These are phyloP conservation scores for Diprion similis DNA, from an alignment of 1,140 invertebrate genomes.

Conservation along the genomic window DNA sequence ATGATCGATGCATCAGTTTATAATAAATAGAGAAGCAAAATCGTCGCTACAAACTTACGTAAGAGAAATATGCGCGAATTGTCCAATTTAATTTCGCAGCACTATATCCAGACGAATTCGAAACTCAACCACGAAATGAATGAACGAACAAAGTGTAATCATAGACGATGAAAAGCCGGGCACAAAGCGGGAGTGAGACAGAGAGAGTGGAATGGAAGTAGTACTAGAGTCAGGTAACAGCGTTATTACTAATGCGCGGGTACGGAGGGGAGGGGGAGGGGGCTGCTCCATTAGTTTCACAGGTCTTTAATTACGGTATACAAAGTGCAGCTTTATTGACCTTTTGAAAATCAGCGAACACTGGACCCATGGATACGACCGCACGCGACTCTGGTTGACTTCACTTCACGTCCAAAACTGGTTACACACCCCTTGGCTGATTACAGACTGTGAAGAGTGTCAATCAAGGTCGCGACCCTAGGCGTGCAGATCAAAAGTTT, in stretches of 20 bases:
- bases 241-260: constrained; percentile 4
- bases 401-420: constrained; percentile 18
- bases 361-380: background rate
- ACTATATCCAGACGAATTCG: background rate
- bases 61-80: background rate
- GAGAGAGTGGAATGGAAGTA: background rate
- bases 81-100: background rate
- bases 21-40: background rate
- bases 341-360: constrained; percentile 35
- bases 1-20: background rate
- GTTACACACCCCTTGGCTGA: constrained; percentile 21
- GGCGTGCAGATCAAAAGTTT: background rate
- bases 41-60: too few species aligned
- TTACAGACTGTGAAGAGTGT: constrained; percentile 33
- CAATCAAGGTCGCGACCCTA: constrained; percentile 38
- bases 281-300: constrained; percentile 17
- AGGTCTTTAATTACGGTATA: constrained; percentile 23
- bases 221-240: background rate
- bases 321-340: constrained; percentile 28
- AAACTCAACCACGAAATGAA: background rate
- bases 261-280: background rate
- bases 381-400: constrained; percentile 18
- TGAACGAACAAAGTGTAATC: background rate
- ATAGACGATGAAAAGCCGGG: background rate
- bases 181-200: background rate